Percentiles rank a stretch among this genome's conserved stretches.
phyloP scores from a whole-genome alignment of 1,140 invertebrate species.

The Lucilia cuprina region DNA sequence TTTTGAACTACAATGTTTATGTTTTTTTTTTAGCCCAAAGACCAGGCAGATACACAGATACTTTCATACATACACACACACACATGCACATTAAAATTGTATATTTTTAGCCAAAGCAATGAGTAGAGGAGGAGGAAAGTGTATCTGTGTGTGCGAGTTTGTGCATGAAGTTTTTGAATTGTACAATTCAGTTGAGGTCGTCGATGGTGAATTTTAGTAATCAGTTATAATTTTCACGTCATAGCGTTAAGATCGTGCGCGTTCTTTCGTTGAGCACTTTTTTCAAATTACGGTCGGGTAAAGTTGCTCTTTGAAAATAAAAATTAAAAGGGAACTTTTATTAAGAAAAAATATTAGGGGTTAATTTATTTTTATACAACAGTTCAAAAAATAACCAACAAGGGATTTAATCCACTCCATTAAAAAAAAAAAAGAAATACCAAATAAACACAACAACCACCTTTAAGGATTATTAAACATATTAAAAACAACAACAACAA shows the following conservation, averaged over 20 bases:
- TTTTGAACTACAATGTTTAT: slow-evolving; percentile 2
- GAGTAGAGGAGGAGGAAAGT: too few species aligned
- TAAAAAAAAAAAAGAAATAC: neutral
- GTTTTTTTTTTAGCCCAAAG: neutral
- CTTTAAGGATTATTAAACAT: slow-evolving; percentile 23
- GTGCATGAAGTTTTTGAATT: slow-evolving; percentile 5
- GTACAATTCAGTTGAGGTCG: slow-evolving; percentile 27
- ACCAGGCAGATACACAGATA: neutral
- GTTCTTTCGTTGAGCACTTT: slow-evolving; percentile 22
- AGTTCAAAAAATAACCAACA: neutral
- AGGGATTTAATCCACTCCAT: slow-evolving; percentile 6
- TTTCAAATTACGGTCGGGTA: slow-evolving; percentile 11
- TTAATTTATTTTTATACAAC: neutral
- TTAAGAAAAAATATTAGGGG: slow-evolving; percentile 8
- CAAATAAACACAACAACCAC: neutral
- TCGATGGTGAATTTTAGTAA: slow-evolving; percentile 32
- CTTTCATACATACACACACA: neutral
- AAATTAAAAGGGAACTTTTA: neutral
- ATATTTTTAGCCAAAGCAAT: neutral
- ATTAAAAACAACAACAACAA: neutral
- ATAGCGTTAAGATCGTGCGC: slow-evolving; percentile 45
- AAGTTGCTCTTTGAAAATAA: neutral
- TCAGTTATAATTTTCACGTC: slow-evolving; percentile 53
- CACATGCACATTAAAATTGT: neutral
- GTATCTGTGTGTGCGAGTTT: slow-evolving; percentile 1